Conservation (phyloP, 1,140 invertebrate species). For the Cephus cinctus region DNA sequence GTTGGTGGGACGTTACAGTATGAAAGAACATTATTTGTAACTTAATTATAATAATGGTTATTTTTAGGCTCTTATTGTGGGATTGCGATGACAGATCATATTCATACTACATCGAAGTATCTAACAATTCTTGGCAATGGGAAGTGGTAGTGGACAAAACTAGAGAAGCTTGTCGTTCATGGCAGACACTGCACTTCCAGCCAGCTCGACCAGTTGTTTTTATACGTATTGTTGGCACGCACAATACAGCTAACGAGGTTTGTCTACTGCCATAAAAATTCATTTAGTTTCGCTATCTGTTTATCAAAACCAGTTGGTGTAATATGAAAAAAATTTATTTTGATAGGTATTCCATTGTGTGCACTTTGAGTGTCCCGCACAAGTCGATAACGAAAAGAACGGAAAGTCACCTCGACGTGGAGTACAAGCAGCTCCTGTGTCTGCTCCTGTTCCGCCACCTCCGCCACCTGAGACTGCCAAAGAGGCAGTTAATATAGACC, state of each 20-base stretch:
- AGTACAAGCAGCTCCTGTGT: slow-evolving; percentile 19
- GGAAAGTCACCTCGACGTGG: slow-evolving; percentile 29
- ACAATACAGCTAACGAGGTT: slow-evolving; percentile 96
- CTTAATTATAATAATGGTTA: too few species aligned
- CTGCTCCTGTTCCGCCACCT: slow-evolving; percentile 10
- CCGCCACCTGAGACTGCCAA: slow-evolving; percentile 38
- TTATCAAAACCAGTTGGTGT: too few species aligned
- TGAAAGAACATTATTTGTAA: too few species aligned
- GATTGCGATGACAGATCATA: slow-evolving; percentile 97
- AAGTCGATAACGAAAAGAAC: slow-evolving; percentile 53
- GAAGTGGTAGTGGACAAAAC: slow-evolving; percentile 79
- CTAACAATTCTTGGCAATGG: slow-evolving; percentile 90
- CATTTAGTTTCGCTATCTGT: too few species aligned
- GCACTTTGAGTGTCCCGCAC: slow-evolving; percentile 93
- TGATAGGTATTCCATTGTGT: slow-evolving; percentile 94
- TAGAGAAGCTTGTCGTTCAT: slow-evolving; percentile 78
- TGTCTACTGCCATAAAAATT: slow-evolving; percentile 16
- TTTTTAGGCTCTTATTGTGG: slow-evolving; percentile 92
- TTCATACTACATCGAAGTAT: slow-evolving; percentile 95
- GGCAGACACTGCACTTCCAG: slow-evolving; percentile 87
- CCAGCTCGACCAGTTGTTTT: slow-evolving; percentile 82
- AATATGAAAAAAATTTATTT: slow-evolving; percentile 19
- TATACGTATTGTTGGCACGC: slow-evolving; percentile 91
- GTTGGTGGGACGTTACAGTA: too few species aligned
- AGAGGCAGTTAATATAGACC: slow-evolving; percentile 44